These are phyloP conservation scores for Magallana nippona DNA, from an alignment of 2,888 invertebrate species.

Conservation along the genomic window DNA sequence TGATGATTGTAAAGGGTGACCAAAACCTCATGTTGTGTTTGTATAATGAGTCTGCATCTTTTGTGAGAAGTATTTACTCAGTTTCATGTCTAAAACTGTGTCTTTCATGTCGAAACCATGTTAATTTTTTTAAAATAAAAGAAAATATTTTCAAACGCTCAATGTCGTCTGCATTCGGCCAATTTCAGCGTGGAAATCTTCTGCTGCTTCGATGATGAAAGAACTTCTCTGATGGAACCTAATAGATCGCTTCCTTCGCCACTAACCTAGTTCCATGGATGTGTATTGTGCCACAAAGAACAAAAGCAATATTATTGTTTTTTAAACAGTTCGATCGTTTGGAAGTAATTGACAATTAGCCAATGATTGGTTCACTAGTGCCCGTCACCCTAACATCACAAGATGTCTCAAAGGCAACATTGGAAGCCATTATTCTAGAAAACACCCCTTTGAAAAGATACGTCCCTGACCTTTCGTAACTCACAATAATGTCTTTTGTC, in stretches of 20 bases:
- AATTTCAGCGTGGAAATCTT: not conserved
- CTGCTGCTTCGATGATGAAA: not conserved
- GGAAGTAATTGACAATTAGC: not conserved
- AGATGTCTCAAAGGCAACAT: not conserved
- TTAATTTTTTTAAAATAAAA: not conserved
- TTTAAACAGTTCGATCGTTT: not conserved
- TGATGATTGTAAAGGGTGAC: too few relatives aligned
- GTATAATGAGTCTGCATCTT: not conserved
- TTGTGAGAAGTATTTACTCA: slow-evolving; percentile 20
- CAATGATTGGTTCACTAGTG: not conserved
- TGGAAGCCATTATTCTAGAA: not conserved
- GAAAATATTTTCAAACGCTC: not conserved
- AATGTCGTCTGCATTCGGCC: slow-evolving; percentile 3
- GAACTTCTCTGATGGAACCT: slow-evolving; percentile 9
- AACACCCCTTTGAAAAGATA: not conserved
- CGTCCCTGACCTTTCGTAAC: not conserved
- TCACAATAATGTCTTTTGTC: not conserved
- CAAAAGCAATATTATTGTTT: slow-evolving; percentile 22
- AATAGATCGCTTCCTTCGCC: slow-evolving; percentile 5
- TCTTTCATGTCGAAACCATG: not conserved
- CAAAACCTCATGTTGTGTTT: too few relatives aligned
- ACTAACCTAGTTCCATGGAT: slow-evolving; percentile 9
- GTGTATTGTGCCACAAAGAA: not conserved
- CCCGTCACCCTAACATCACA: not conserved
- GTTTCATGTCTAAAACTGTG: not conserved